Base-by-base conservation (phyloP, 2,797 vertebrate genomes). In the Pagetopsis macropterus region DNA sequence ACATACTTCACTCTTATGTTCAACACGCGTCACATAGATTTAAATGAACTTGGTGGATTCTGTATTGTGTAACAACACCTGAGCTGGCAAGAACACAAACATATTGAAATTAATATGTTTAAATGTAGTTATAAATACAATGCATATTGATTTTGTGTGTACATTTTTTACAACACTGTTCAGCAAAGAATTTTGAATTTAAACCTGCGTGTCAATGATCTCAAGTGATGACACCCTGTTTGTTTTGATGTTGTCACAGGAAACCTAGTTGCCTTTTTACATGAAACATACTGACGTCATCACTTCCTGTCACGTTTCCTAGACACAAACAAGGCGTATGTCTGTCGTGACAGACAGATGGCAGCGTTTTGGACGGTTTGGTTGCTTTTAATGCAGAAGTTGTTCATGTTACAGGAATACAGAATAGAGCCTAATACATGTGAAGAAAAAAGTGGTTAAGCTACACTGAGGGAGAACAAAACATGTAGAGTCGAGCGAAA, bases 271-370 rank as follows among this genome's bases (percentile, higher is more conserved):
- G 1, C 15, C n/a, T 45, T n/a, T 17, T 72, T 31, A 72, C 65
- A 68, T n/a, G 44, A 81, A 75, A 65, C 43, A 4, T 27, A 2
- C 49, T 65, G 65, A 79, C 70, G 88, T 93, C 91, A 90, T 69
- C 21, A 4, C 65, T 93, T 94, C 93, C 91, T 89, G 84, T 82
- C 74, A 73, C 15, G 12, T 66, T 54, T 72, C 54, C 77, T 31
- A 46, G 81, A 88, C 73, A 69, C 44, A 80, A 78, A 79, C 57
- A 65, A 62, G 21, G 46, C 15, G 0, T 11, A 45, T 57, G 60
- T 59, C 74, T 67, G 67, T 48, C 45, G 54, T 41, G 62, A 72
- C 49, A 61, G 31, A 46, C 40, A 78, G 15, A 61, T 70, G 51
- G 12, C 75, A 44, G n/a, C 43, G 65, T 82, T 70, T 70, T 66